Evolutionary conservation across 2,888 invertebrate species (phyloP).

Genomic region (Megamerina dolium): DNA sequence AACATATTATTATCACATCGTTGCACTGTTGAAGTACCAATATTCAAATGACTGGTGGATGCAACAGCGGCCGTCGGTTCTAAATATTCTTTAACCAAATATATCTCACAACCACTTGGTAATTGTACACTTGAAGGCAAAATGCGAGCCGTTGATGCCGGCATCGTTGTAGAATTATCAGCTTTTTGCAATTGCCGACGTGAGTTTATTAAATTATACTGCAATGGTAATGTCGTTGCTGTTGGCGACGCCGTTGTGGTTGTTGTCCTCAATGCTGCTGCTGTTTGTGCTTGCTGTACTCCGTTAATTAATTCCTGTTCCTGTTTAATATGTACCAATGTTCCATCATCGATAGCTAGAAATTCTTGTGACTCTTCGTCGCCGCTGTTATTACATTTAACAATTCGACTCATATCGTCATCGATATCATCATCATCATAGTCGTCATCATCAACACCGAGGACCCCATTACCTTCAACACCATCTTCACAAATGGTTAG

Average conservation of each 20-base stretch:
- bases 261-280: conserved; percentile 20
- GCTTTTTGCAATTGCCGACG: conserved; percentile 11
- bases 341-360: conserved; percentile 29
- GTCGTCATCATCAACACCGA: no score
- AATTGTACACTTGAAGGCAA: conserved; percentile 35
- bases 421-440: no score
- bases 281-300: conserved; percentile 7
- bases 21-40: conserved; percentile 2
- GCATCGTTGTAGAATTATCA: conserved; percentile 6
- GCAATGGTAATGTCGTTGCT: conserved; percentile 16
- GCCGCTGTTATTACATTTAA: no score
- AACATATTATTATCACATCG: not conserved
- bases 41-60: not conserved
- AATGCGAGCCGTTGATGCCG: conserved; percentile 3
- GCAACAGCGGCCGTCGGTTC: conserved; percentile 3
- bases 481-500: conserved; percentile 38
- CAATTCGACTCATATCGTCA: conserved; percentile 21
- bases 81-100: conserved; percentile 35
- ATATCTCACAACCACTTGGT: conserved; percentile 42
- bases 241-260: conserved; percentile 7
- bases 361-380: conserved; percentile 37
- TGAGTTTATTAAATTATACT: conserved; percentile 23
- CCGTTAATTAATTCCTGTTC: conserved; percentile 20
- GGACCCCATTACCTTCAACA: no score
- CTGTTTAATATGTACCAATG: conserved; percentile 30